A percentile compares a stretch with the other conserved stretches of the same genome.
phyloP scores from a whole-genome alignment of 2,888 invertebrate genomes.

The Unio delphinus region DNA sequence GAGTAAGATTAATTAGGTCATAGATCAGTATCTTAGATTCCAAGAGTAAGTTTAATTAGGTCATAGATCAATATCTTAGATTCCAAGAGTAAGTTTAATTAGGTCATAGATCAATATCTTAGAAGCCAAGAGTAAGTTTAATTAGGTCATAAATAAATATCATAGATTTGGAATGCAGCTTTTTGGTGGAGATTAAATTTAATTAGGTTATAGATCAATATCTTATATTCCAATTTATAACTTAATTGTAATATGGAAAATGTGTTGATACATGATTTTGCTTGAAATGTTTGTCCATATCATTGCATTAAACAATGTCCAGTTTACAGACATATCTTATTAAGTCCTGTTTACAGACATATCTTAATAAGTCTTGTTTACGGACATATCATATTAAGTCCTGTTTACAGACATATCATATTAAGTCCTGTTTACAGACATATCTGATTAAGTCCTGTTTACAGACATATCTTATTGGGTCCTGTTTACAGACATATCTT shows the following conservation, averaged over 20 bases:
- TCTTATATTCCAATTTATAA: not conserved
- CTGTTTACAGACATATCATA: too few relatives aligned
- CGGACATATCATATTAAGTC: too few relatives aligned
- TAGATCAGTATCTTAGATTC: not conserved
- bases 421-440: too few relatives aligned
- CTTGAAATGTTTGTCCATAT: not conserved
- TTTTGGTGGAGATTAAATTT: constrained; percentile 89
- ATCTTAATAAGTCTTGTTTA: too few relatives aligned
- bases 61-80: not conserved
- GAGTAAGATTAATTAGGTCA: constrained; percentile 75
- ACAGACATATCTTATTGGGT: too few relatives aligned
- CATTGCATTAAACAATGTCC: not conserved
- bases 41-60: constrained; percentile 75
- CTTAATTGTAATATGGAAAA: not conserved
- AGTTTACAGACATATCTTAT: too few relatives aligned
- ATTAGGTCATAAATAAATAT: not conserved
- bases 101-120: not conserved
- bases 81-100: constrained; percentile 75
- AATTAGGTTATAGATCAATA: not conserved
- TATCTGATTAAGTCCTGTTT: too few relatives aligned
- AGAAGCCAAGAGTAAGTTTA: constrained; percentile 75
- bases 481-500: too few relatives aligned
- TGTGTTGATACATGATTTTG: not conserved
- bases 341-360: too few relatives aligned
- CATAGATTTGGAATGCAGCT: constrained; percentile 92